Evolutionary conservation across 2,113 vertebrate species (phyloP).

Genomic region (Numenius arquata): DNA sequence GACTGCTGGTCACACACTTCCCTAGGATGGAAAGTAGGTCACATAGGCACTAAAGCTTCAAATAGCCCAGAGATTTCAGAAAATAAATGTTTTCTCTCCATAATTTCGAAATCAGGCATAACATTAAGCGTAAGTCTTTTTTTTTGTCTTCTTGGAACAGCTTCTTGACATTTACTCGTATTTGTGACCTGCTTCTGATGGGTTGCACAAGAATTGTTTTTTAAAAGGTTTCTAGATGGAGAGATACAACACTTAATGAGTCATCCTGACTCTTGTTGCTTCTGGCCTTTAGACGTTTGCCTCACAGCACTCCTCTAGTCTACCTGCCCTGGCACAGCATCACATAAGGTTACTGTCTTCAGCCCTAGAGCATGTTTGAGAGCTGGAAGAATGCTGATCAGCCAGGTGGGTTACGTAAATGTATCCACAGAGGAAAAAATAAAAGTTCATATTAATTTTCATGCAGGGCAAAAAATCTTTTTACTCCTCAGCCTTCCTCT

Average conservation of each 20-base stretch:
- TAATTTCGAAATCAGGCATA: background rate
- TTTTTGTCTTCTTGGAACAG: background rate
- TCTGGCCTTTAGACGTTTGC: background rate
- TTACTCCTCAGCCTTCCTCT: background rate
- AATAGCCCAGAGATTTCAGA: background rate
- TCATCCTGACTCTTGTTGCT: background rate
- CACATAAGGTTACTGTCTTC: background rate
- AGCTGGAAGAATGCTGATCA: background rate
- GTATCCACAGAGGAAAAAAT: background rate
- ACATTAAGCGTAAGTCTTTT: background rate
- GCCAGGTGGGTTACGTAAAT: background rate
- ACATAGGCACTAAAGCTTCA: background rate
- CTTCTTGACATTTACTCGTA: background rate
- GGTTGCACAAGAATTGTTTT: background rate
- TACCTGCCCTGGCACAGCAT: background rate
- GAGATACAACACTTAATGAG: background rate
- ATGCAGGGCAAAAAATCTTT: background rate
- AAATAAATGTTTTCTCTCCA: background rate
- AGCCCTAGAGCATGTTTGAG: background rate
- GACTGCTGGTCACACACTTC: background rate
- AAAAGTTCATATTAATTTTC: background rate
- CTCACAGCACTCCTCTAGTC: background rate
- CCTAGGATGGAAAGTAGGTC: background rate
- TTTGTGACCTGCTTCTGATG: background rate
- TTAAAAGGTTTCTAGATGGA: background rate